Conservation (phyloP, 2,797 vertebrate genomes). For the Uromys caudimaculatus region DNA sequence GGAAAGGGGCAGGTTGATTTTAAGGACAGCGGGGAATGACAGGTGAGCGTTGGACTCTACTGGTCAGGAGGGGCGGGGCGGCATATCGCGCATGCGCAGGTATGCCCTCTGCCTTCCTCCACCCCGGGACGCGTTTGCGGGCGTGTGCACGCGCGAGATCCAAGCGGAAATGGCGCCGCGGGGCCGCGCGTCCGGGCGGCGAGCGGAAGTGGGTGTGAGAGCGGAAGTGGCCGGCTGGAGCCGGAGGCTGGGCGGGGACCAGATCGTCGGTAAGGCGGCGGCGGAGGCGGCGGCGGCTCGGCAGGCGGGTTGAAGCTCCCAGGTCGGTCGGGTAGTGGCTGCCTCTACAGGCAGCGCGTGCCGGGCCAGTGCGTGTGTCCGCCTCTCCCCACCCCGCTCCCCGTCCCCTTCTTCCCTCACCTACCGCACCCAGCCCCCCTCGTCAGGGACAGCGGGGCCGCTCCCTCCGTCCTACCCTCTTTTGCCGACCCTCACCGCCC, state of each 20-base stretch:
- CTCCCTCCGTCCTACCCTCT: constrained; percentile 62
- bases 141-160: neutral
- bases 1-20: neutral
- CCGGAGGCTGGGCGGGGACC: constrained; percentile 82
- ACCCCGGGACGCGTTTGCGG: neutral
- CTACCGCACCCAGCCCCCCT: constrained; percentile 59
- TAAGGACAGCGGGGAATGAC: neutral
- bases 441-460: constrained; percentile 65
- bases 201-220: constrained; percentile 87
- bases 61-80: neutral
- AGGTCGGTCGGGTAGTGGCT: constrained; percentile 75
- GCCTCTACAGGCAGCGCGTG: constrained; percentile 65
- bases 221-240: constrained; percentile 83
- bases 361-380: constrained; percentile 76
- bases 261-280: constrained; percentile 77
- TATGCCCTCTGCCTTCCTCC: accelerated
- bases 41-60: accelerated
- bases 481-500: constrained; percentile 71
- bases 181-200: constrained; percentile 69
- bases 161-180: constrained; percentile 80
- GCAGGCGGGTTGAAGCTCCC: constrained; percentile 85
- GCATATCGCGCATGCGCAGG: neutral
- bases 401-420: constrained; percentile 6
- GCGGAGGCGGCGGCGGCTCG: constrained; percentile 84
- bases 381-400: constrained; percentile 50